These are phyloP conservation scores for Pogonocherus hispidulus DNA, from an alignment of 2,888 invertebrate genomes.

Conservation along the genomic window DNA sequence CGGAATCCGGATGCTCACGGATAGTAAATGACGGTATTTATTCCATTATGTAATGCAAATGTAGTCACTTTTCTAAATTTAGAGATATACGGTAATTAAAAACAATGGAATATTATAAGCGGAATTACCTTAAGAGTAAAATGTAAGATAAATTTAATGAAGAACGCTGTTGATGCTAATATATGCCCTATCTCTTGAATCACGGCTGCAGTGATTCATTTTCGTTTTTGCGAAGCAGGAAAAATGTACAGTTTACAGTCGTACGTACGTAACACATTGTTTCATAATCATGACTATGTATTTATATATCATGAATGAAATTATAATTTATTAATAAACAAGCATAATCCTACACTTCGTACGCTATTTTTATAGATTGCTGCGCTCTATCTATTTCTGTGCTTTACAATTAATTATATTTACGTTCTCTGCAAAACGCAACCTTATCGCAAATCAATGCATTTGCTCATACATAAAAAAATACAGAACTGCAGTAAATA, in stretches of 20 bases:
- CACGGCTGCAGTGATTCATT: slow-evolving; percentile 26
- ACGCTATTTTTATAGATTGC: neutral
- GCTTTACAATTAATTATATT: too few relatives aligned
- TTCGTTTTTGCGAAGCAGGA: slow-evolving; percentile 23
- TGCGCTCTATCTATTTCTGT: neutral
- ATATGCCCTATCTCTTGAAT: slow-evolving; percentile 23
- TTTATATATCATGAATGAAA: slow-evolving; percentile 30
- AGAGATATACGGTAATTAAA: slow-evolving; percentile 23
- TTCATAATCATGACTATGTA: slow-evolving; percentile 30
- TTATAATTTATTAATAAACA: slow-evolving; percentile 33
- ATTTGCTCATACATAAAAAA: too few relatives aligned
- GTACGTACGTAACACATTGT: slow-evolving; percentile 29
- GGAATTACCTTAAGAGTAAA: slow-evolving; percentile 25
- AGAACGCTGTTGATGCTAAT: slow-evolving; percentile 26
- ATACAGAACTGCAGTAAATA: too few relatives aligned
- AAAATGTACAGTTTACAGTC: slow-evolving; percentile 23
- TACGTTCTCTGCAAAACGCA: too few relatives aligned
- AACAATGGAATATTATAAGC: slow-evolving; percentile 28
- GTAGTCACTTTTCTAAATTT: slow-evolving; percentile 21
- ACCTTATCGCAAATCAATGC: too few relatives aligned
- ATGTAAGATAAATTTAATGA: slow-evolving; percentile 29
- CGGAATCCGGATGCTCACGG: neutral
- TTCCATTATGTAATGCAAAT: slow-evolving; percentile 1
- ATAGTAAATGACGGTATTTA: neutral
- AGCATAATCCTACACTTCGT: slow-evolving; percentile 20